These are phyloP conservation scores for Tetranychus urticae DNA, from an alignment of 1,140 invertebrate genomes.

Conservation along the genomic window DNA sequence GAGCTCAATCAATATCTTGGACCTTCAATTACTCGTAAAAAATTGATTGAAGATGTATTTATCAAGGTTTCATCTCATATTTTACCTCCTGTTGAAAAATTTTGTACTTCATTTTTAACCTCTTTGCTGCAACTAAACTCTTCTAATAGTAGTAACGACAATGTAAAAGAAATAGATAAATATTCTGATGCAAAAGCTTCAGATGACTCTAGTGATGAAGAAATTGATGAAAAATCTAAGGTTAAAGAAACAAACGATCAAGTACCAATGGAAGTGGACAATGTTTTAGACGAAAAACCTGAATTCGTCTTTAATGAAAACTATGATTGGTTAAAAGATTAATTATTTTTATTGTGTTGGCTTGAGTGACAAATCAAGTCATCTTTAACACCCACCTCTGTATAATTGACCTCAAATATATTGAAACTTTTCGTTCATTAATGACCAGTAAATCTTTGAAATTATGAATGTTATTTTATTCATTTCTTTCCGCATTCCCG, in stretches of 20 bases:
- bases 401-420: too few relatives aligned
- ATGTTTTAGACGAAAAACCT: not conserved
- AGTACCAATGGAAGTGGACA: not conserved
- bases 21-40: not conserved
- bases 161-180: not conserved
- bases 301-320: not conserved
- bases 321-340: not conserved
- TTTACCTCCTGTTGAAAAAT: slow-evolving; percentile 3
- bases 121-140: not conserved
- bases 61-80: slow-evolving; percentile 9
- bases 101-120: slow-evolving; percentile 2
- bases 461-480: too few relatives aligned
- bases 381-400: too few relatives aligned
- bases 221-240: not conserved
- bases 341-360: too few relatives aligned
- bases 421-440: too few relatives aligned
- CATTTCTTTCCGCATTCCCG: too few relatives aligned
- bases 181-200: not conserved
- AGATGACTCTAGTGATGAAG: not conserved
- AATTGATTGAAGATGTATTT: slow-evolving; percentile 8
- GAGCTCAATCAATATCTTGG: not conserved
- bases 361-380: too few relatives aligned
- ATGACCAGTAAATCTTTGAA: too few relatives aligned
- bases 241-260: not conserved
- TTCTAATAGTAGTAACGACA: not conserved